A percentile compares a stretch with the other conserved stretches of the same genome.
These are phyloP conservation scores for Lottia scabra DNA, from an alignment of 2,888 invertebrate species.

Conservation along the genomic window DNA sequence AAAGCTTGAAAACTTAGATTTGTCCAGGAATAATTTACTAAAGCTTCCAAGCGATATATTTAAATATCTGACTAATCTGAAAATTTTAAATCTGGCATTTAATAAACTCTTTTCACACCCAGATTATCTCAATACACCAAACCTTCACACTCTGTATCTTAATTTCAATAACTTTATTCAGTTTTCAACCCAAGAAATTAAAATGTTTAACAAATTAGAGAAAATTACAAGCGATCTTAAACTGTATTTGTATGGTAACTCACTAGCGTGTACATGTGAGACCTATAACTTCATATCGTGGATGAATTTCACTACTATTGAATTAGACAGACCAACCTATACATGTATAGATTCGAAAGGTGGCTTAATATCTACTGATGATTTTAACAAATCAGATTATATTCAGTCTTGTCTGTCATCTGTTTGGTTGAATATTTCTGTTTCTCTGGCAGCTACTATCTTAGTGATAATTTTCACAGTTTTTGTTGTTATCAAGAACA, in stretches of 20 bases:
- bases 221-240: not conserved
- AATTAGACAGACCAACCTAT: not conserved
- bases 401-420: not conserved
- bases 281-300: not conserved
- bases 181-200: not conserved
- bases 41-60: not conserved
- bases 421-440: not conserved
- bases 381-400: not conserved
- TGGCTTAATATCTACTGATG: not conserved
- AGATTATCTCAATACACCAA: not conserved
- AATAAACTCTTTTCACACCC: not conserved
- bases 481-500: not conserved
- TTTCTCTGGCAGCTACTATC: not conserved
- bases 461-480: not conserved
- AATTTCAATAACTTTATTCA: not conserved
- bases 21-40: not conserved
- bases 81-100: not conserved
- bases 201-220: not conserved
- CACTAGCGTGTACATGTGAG: not conserved
- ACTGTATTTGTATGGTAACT: not conserved
- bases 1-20: not conserved
- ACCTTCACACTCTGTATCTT: not conserved
- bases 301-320: not conserved
- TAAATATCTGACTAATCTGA: not conserved
- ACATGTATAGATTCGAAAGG: not conserved